Conservation (phyloP, 2,888 invertebrate genomes). For the Pyrgus malvae region DNA sequence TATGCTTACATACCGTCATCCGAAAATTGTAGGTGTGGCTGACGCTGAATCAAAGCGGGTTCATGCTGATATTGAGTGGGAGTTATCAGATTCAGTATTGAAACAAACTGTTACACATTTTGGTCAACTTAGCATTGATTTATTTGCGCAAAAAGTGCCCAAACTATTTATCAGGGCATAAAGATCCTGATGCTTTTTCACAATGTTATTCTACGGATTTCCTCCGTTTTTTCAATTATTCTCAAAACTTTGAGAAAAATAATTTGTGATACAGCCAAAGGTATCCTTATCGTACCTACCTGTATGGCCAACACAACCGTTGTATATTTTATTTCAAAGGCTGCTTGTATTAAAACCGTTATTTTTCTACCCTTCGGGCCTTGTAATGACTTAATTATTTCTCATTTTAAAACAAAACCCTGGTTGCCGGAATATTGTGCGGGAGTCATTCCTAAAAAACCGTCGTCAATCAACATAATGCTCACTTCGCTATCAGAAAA, state of each 20-base stretch:
- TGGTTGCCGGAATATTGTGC: slow-evolving; percentile 12
- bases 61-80: slow-evolving; percentile 29
- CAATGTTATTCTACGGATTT: neutral
- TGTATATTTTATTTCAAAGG: neutral
- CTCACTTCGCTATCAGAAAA: neutral
- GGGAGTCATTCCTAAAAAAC: neutral
- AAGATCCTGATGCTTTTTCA: slow-evolving; percentile 8
- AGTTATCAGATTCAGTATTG: slow-evolving; percentile 12
- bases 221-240: slow-evolving; percentile 6
- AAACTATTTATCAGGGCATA: slow-evolving; percentile 20
- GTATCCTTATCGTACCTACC: slow-evolving; percentile 8
- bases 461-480: slow-evolving; percentile 1
- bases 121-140: slow-evolving; percentile 1
- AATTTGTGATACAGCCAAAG: neutral
- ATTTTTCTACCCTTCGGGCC: neutral
- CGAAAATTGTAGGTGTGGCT: slow-evolving; percentile 26
- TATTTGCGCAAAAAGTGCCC: slow-evolving; percentile 19
- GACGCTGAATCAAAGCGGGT: slow-evolving; percentile 26
- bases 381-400: slow-evolving; percentile 1
- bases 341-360: neutral
- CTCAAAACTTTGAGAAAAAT: slow-evolving; percentile 6
- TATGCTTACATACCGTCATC: slow-evolving; percentile 24
- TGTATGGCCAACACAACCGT: slow-evolving; percentile 3
- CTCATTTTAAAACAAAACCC: slow-evolving; percentile 7
- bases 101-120: neutral